Base-by-base conservation (phyloP, 2,888 invertebrate genomes). In the Entomobrya multifasciata region DNA sequence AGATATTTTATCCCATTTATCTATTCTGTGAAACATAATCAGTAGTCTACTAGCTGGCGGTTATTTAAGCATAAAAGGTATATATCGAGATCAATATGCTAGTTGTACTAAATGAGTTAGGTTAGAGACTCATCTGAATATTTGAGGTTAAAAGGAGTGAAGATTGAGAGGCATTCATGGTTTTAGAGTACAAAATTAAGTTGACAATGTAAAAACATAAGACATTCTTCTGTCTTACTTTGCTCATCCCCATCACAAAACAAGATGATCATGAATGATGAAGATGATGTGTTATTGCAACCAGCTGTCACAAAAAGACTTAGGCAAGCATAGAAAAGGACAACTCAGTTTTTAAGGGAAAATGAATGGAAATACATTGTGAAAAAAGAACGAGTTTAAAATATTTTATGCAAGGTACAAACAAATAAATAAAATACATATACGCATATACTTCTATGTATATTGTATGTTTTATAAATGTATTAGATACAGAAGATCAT, bases 271-370 rank as follows among this genome's bases (percentile, higher is more conserved):
- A 76, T n/a, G 20, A 55, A 82, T 86, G 77, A 82, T 78, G 82
- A 82, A 78, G 87, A 82, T 87, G 87, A 87, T 82, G 87, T 47
- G 87, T 87, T 87, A 87, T 87, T 87, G 82, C 87, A 87, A 87
- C 57, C 87, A 87, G 82, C 87, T 82, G 87, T 87, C 87, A 87
- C 86, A 82, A 36, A 77, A 72, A 74, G 49, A n/a, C 13, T 44
- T 44, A 44, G 22, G 41, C 44, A 41, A 67, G 41, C n/a, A n/a
- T n/a, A n/a, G n/a, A n/a, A n/a, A n/a, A 17, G 41, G 52, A 52
- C 17, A 52, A 52, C 44, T 41, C 36, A 8, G 8, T 62, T 47
- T 52, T 13, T 27, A 62, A 22, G 36, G 8, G 36, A 20, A 47
- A 80, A 70, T 67, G 80, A 79, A 44, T 65, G 79, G 22, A 20